phyloP scores from a whole-genome alignment of 2,113 vertebrate genomes.

The Columbina picui region DNA sequence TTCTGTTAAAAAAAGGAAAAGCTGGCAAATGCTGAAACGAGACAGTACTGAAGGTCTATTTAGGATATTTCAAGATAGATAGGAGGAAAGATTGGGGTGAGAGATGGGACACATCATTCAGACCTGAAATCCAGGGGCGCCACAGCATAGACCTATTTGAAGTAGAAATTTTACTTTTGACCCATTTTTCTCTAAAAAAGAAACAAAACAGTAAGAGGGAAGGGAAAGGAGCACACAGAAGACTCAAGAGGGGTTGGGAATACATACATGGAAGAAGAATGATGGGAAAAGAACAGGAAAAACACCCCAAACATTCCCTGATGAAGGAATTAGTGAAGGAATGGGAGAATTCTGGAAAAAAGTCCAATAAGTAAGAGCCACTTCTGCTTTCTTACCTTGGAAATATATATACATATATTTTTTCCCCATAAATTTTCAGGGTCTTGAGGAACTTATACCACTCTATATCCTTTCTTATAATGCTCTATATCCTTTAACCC shows the following conservation, averaged over 20 bases:
- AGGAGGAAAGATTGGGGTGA: neutral
- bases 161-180: neutral
- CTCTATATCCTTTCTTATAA: no score
- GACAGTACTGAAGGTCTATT: neutral
- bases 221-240: neutral
- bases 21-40: neutral
- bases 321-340: neutral
- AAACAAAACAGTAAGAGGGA: neutral
- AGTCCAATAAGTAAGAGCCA: neutral
- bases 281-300: neutral
- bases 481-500: neutral
- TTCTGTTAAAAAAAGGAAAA: neutral
- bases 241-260: neutral
- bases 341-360: neutral
- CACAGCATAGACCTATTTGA: rapidly evolving
- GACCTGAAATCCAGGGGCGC: neutral
- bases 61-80: neutral
- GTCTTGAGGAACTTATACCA: neutral
- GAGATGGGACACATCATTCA: neutral
- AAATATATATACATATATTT: neutral
- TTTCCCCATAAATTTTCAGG: neutral
- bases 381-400: neutral
- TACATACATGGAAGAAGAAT: neutral
- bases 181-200: neutral
- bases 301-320: neutral